These are phyloP conservation scores for Athalia circularis DNA, from an alignment of 2,888 invertebrate genomes.

Conservation along the genomic window DNA sequence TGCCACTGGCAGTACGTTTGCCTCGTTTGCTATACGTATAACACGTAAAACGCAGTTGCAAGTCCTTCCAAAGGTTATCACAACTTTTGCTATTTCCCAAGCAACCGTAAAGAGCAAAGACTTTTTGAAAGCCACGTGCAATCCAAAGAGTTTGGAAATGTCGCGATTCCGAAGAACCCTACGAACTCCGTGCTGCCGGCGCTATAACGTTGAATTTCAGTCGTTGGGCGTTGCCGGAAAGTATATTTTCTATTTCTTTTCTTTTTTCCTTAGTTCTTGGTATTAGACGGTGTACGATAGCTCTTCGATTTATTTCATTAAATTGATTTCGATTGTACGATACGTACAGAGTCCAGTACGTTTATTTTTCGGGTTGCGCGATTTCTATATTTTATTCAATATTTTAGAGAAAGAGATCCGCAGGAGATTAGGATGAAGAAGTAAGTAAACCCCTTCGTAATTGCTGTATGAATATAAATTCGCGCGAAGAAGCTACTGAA, in stretches of 20 bases:
- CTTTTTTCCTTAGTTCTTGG: no score
- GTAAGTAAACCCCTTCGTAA: slow-evolving; percentile 31
- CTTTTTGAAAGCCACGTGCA: neutral
- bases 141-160: neutral
- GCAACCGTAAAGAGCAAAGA: neutral
- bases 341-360: no score
- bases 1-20: slow-evolving; percentile 30
- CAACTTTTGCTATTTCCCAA: slow-evolving; percentile 7
- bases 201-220: slow-evolving; percentile 10
- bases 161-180: slow-evolving; percentile 5
- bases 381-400: neutral
- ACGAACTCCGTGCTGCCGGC: neutral
- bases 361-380: neutral
- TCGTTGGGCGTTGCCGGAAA: neutral
- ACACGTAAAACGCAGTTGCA: neutral
- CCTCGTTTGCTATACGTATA: neutral
- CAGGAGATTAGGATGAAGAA: slow-evolving; percentile 23
- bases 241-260: neutral
- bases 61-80: slow-evolving; percentile 20
- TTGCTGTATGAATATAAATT: slow-evolving; percentile 41
- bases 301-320: no score
- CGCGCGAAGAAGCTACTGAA: slow-evolving; percentile 30
- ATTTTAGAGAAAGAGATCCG: slow-evolving; percentile 20
- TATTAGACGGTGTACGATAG: no score
- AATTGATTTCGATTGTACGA: no score